These are phyloP conservation scores for Amitus sp. DNA, from an alignment of 2,888 invertebrate species.

Conservation along the genomic window DNA sequence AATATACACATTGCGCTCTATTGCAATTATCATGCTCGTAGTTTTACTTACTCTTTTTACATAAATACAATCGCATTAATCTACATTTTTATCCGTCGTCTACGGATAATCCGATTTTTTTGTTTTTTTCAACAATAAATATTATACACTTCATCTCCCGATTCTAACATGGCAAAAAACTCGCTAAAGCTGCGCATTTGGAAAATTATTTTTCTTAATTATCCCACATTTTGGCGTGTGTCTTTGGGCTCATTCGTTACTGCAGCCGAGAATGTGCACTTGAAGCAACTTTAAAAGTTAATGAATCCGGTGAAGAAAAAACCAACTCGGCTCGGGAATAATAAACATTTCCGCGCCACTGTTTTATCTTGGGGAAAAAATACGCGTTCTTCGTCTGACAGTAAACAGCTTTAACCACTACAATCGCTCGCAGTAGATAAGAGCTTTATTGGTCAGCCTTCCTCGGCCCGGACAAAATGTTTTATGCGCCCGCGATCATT, in stretches of 20 bases:
- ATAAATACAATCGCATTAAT: slow-evolving; percentile 20
- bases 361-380: slow-evolving; percentile 20
- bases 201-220: slow-evolving; percentile 30
- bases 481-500: background rate
- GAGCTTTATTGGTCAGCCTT: slow-evolving; percentile 19
- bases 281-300: slow-evolving; percentile 18
- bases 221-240: slow-evolving; percentile 10
- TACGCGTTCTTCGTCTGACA: slow-evolving; percentile 20
- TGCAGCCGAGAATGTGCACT: slow-evolving; percentile 12
- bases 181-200: slow-evolving; percentile 11
- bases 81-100: slow-evolving; percentile 1
- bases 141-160: too few species aligned
- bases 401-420: slow-evolving; percentile 30
- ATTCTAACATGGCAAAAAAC: background rate
- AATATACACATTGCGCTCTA: slow-evolving; percentile 26
- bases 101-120: too few species aligned
- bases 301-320: slow-evolving; percentile 21
- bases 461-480: slow-evolving; percentile 12
- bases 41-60: slow-evolving; percentile 26
- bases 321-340: slow-evolving; percentile 25
- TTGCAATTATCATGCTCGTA: slow-evolving; percentile 16
- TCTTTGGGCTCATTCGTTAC: slow-evolving; percentile 7
- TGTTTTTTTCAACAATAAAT: too few species aligned
- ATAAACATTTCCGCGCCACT: slow-evolving; percentile 19
- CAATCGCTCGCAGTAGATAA: slow-evolving; percentile 25